A percentile compares a stretch with the other conserved stretches of the same genome.
Evolutionary conservation across 37 sponge, comb jelly and placozoan genomes (phyloP).

Genomic region (Beroe ovata): DNA sequence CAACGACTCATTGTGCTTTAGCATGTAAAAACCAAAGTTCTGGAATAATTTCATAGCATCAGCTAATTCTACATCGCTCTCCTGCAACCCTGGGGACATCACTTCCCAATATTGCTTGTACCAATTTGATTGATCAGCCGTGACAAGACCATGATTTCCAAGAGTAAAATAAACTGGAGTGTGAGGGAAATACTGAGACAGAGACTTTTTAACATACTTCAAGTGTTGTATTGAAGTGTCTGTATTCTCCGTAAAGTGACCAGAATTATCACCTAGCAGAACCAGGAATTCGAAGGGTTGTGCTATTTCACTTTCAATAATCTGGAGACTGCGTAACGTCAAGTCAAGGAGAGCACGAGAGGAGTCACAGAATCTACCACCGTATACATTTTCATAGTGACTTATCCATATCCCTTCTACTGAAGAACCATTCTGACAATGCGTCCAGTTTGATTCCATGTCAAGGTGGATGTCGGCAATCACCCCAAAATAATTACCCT

Average conservation of each 20-base stretch:
- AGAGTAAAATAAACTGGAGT: constrained; percentile 16
- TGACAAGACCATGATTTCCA: constrained; percentile 5
- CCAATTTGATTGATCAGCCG: background rate
- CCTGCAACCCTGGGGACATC: background rate
- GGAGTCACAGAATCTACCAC: constrained; percentile 19
- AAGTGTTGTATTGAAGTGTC: background rate
- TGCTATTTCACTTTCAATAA: background rate
- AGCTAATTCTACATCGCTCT: background rate
- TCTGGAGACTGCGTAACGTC: background rate
- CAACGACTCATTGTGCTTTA: background rate
- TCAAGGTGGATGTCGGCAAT: constrained; percentile 46
- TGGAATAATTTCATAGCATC: background rate
- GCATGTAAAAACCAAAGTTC: background rate
- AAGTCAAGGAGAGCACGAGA: background rate
- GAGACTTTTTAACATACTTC: background rate
- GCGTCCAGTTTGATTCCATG: background rate
- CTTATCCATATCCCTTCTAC: background rate
- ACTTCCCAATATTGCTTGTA: background rate
- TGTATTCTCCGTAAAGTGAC: background rate
- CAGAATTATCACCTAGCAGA: background rate
- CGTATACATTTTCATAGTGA: background rate
- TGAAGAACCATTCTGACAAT: background rate
- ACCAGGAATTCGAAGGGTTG: constrained; percentile 12
- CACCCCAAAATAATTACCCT: constrained; percentile 28
- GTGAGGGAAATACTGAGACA: background rate